phyloP scores from a whole-genome alignment of 2,888 invertebrate species.

The Athripsodes cinereus region DNA sequence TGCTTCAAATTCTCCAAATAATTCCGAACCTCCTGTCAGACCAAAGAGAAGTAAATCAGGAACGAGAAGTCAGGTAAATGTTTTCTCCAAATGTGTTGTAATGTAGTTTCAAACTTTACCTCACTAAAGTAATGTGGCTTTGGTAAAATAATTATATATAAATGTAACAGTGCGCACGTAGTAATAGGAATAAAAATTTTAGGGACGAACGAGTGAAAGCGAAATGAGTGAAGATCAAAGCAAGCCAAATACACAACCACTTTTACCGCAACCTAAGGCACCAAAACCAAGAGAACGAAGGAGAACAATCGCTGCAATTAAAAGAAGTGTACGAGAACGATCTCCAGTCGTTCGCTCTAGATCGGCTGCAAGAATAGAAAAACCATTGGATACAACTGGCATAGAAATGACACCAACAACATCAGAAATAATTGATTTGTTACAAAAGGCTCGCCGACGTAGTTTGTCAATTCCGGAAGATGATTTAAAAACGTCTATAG shows the following conservation, averaged over 20 bases:
- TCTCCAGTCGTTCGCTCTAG: constrained; percentile 51
- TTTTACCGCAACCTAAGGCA: constrained; percentile 32
- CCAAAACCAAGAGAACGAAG: constrained; percentile 36
- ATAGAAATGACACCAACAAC: constrained; percentile 46
- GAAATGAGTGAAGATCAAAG: constrained; percentile 51
- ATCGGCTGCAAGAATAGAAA: constrained; percentile 49
- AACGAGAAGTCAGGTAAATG: constrained; percentile 34
- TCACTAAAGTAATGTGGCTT: constrained; percentile 11
- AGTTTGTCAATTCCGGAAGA: constrained; percentile 50
- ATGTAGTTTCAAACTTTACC: background rate
- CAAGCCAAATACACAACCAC: constrained; percentile 34
- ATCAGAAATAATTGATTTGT: constrained; percentile 45
- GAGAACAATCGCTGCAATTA: constrained; percentile 35
- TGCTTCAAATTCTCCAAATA: constrained; percentile 11
- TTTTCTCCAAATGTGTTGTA: constrained; percentile 18
- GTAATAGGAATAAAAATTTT: constrained; percentile 19
- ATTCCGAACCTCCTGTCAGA: constrained; percentile 37
- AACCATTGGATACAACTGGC: constrained; percentile 38
- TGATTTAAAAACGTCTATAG: constrained; percentile 39
- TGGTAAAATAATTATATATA: constrained; percentile 4
- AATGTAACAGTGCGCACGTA: background rate
- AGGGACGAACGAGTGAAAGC: constrained; percentile 54
- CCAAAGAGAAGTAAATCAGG: constrained; percentile 49
- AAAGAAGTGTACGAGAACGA: constrained; percentile 30
- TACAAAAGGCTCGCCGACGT: constrained; percentile 46